Conservation (phyloP, 2,113 vertebrate species). For the Ciconia stormi region DNA sequence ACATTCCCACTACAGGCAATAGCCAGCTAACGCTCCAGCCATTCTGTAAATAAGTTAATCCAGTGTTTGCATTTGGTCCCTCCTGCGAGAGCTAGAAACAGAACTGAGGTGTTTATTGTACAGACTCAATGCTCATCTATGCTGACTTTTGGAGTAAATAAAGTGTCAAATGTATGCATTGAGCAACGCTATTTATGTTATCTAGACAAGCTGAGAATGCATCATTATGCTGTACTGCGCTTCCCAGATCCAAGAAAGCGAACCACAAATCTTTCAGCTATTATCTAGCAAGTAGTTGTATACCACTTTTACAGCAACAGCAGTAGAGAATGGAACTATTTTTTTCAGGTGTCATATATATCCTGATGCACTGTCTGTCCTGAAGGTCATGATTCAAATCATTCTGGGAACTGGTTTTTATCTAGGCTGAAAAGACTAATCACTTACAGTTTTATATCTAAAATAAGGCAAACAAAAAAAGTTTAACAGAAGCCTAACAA, state of each 20-base stretch:
- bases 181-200: conserved; percentile 32
- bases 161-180: not conserved
- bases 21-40: not conserved
- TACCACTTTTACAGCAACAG: not conserved
- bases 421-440: not conserved
- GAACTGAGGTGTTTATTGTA: not conserved
- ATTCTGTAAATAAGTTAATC: not conserved
- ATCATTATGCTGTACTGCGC: not conserved
- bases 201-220: conserved; percentile 34
- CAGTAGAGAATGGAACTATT: not conserved
- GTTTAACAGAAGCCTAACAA: not conserved
- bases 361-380: not conserved
- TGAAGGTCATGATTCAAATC: conserved; percentile 34
- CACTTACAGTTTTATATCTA: not conserved
- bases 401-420: not conserved
- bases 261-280: conserved; percentile 24
- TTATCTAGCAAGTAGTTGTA: conserved; percentile 17
- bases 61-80: not conserved
- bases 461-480: not conserved
- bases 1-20: not conserved
- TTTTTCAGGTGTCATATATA: conserved; percentile 5
- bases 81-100: not conserved
- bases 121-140: not conserved
- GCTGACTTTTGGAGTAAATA: conserved; percentile 30
- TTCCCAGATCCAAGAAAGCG: not conserved